Evolutionary conservation across 1,140 invertebrate species (phyloP), one percentile per base, ranked within the genome.

Genomic region (Asbolus verrucosus): DNA sequence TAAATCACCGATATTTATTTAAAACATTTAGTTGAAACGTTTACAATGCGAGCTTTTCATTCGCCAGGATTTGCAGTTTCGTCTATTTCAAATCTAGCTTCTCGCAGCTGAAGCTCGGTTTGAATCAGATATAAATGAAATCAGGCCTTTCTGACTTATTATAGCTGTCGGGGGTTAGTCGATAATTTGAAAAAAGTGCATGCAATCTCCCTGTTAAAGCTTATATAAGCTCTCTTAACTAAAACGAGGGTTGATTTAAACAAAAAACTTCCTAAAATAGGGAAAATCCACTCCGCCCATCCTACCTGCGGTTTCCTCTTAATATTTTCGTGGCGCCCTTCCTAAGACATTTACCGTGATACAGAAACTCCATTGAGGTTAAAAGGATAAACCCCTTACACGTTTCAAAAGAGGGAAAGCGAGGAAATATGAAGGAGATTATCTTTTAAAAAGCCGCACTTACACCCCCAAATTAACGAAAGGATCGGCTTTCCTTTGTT

Each of bases 381-480:
- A 54, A 54, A 54, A 54, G 46, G 46, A 54, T 54, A 54, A 54
- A 54, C 46, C 46, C 46, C 46, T 54, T 54, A 54, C 27, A 27
- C 27, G 46, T 54, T 54, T 54, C 14, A 27, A 30, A 54, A 27
- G 24, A 54, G 46, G 46, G 21, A 54, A 54, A 27, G 19, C 46
- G 46, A 46, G 46, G 18, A 54, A 54, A 54, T 54, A 54, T 54
- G 46, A 54, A 54, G 46, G 27, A 54, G 46, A 54, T 54, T 54
- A 54, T 54, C 46, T 54, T 43, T 54, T 54, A 54, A 54, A 54
- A 54, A 21, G 21, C 46, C 18, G 19, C 46, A 54, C 46, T 54
- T 54, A 31, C 21, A 24, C 46, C 11, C 1, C 46, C 21, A 54
- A 54, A 54, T 54, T 54, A 54, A 27, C 19, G 19, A 19, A 13